phyloP scores from a whole-genome alignment of 2,797 vertebrate species.

The Myotis daubentonii region DNA sequence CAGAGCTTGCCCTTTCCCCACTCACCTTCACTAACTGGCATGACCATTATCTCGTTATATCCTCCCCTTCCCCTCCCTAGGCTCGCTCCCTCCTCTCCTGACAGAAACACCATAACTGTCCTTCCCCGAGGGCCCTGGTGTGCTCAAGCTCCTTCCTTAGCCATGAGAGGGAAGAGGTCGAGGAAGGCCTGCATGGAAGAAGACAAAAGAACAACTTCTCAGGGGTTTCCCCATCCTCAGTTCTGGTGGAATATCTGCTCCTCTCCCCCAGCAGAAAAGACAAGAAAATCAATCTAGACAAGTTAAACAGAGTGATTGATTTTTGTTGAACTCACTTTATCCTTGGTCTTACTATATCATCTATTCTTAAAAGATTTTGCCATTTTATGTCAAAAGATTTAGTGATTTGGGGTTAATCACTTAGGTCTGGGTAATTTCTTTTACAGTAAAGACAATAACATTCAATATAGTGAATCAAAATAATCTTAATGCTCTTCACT shows the following conservation, averaged over 20 bases:
- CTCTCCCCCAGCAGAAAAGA: not conserved
- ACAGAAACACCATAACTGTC: not conserved
- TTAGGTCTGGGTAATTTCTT: not conserved
- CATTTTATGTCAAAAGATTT: constrained; percentile 30
- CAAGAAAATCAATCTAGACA: not conserved
- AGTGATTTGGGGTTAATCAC: constrained; percentile 34
- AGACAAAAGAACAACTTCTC: not conserved
- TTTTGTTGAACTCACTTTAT: constrained; percentile 49
- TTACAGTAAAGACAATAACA: constrained; percentile 52
- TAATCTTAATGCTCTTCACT: constrained; percentile 6
- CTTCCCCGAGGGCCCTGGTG: not conserved
- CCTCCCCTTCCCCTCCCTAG: too few species aligned
- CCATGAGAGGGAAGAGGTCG: not conserved
- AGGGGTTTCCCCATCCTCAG: not conserved
- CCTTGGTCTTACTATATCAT: not conserved
- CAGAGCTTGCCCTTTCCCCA: not conserved
- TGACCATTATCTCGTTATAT: not conserved
- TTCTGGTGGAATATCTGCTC: not conserved
- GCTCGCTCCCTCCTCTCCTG: too few species aligned
- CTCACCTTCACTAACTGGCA: not conserved
- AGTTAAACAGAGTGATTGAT: not conserved
- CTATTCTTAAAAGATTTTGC: constrained; percentile 42
- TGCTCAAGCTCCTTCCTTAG: not conserved
- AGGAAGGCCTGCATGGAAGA: not conserved
- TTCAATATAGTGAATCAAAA: constrained; percentile 60